Evolutionary conservation across 2,888 invertebrate genomes (phyloP), one percentile per base, ranked within the genome.

Genomic region (Phrixothrix hirtus): DNA sequence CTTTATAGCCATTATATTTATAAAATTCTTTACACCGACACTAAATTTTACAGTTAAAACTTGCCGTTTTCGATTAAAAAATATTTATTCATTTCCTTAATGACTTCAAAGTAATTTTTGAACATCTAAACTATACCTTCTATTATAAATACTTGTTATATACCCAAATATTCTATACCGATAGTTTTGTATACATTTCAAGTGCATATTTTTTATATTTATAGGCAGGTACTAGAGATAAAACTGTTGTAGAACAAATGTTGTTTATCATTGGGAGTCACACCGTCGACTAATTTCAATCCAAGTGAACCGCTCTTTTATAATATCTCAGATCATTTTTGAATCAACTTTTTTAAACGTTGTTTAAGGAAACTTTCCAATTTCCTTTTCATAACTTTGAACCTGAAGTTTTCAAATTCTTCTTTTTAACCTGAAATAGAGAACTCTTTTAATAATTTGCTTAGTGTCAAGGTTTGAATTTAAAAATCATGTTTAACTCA

Each of bases 1-100:
- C 38, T 48, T 47, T 43, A 47, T 47, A 43, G 53, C 53, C 53
- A 53, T 53, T 38, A 38, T 53, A 48, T 43, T 42, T 47, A 47
- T 38, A 48, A 13, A 47, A 35, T 16, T 44, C 25, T 27, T 2
- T 25, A 29, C 44, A 38, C 48, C 27, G 35, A 16, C 41, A 48
- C 48, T 26, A 38, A 32, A 47, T 12, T 31, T 46, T 46, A 47
- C 15, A 21, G 11, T 27, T 31, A 26, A 36, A 25, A 38, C 21
- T 4, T 25, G 17, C 11, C 12, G 36, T n/a, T 21, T 26, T 27
- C n/a, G 15, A 11, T 15, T 16, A 36, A 25, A 36, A 36, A 36
- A n/a, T 25, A 7, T n/a, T 25, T 7, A 5, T 5, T 36, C 36
- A 25, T 36, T 29, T 29, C 17, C 14, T 2, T 25, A 6, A 25